Evolutionary conservation across 1,140 invertebrate species (phyloP).

Genomic region (Hestina assimilis): DNA sequence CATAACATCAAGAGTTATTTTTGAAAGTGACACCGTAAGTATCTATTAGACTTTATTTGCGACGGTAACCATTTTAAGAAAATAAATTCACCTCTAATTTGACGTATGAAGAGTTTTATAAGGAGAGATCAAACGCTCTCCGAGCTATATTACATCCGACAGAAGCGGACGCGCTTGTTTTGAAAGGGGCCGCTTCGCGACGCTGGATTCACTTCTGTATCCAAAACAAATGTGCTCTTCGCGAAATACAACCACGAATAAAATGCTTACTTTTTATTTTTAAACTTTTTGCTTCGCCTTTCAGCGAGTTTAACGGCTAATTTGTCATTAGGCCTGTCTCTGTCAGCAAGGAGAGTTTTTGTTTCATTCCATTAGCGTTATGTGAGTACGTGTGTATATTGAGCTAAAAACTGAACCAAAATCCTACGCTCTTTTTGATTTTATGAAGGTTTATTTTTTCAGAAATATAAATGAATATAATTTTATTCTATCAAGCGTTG

Average conservation of each 20-base stretch:
- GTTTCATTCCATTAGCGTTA: slow-evolving; percentile 17
- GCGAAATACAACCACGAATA: slow-evolving; percentile 48
- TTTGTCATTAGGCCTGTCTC: slow-evolving; percentile 62
- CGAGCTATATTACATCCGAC: slow-evolving; percentile 54
- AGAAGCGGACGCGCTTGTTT: slow-evolving; percentile 40
- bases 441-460: no score
- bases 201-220: slow-evolving; percentile 30
- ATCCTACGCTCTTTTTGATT: no score
- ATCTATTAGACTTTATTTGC: slow-evolving; percentile 18
- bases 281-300: slow-evolving; percentile 38
- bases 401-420: no score
- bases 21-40: neutral
- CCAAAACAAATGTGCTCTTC: slow-evolving; percentile 45
- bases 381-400: slow-evolving; percentile 9
- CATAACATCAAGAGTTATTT: neutral
- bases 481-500: no score
- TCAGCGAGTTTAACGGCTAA: slow-evolving; percentile 54
- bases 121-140: slow-evolving; percentile 61
- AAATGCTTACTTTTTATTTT: slow-evolving; percentile 39
- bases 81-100: slow-evolving; percentile 40
- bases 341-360: slow-evolving; percentile 46
- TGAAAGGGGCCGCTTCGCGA: slow-evolving; percentile 33
- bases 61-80: slow-evolving; percentile 13
- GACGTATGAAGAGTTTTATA: slow-evolving; percentile 46
- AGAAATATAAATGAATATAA: no score